phyloP scores from a whole-genome alignment of 2,888 invertebrate genomes.

The Conomelus anceps region DNA sequence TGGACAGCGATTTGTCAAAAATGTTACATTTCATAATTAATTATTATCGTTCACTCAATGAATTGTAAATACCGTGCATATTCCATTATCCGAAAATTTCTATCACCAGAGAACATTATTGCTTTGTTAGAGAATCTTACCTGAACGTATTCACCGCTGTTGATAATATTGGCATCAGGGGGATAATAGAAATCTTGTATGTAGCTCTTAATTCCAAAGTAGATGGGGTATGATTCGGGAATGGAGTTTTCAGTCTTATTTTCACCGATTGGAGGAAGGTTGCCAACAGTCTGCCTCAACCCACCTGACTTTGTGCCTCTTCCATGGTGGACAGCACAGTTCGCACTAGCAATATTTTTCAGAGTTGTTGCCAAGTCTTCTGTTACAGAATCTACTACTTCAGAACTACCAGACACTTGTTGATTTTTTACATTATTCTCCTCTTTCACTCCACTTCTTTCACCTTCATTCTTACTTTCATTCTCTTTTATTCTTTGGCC shows the following conservation, averaged over 20 bases:
- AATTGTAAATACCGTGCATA: too few relatives aligned
- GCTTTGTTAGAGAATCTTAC: too few relatives aligned
- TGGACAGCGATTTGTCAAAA: too few relatives aligned
- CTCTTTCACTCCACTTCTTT: neutral
- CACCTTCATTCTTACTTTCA: neutral
- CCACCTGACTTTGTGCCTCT: neutral
- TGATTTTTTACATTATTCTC: neutral
- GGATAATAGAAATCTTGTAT: slow-evolving; percentile 23
- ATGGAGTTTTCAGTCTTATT: slow-evolving; percentile 1
- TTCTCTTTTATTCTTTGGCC: neutral
- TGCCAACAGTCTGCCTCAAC: neutral
- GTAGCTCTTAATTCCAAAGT: slow-evolving; percentile 25
- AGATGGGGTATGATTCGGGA: neutral
- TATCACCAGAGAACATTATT: too few relatives aligned
- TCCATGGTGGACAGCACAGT: neutral
- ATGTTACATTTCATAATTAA: too few relatives aligned
- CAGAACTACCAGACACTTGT: neutral
- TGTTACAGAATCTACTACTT: neutral
- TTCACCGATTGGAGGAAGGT: neutral
- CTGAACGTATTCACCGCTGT: slow-evolving; percentile 24
- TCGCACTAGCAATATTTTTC: neutral
- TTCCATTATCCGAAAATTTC: too few relatives aligned
- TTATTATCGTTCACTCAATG: too few relatives aligned
- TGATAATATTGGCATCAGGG: slow-evolving; percentile 19
- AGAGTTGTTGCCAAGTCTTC: neutral